Evolutionary conservation across 2,797 vertebrate species (phyloP).

Genomic region (Lerista edwardsae): DNA sequence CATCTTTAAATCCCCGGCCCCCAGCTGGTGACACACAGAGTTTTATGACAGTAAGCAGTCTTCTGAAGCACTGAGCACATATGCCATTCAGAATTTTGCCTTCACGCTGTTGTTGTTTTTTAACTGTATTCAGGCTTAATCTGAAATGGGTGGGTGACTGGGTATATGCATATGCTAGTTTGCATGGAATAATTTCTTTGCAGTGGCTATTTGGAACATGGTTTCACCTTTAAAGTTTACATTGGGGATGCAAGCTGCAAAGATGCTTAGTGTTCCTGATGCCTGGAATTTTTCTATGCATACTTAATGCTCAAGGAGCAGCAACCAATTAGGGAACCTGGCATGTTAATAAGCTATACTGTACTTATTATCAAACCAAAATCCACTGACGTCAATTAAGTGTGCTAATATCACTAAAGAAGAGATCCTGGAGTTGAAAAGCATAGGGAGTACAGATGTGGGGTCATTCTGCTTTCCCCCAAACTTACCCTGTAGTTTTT

Average conservation of each 20-base stretch:
- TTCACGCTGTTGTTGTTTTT: constrained; percentile 81
- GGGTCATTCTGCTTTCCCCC: constrained; percentile 39
- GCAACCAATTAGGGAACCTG: constrained; percentile 58
- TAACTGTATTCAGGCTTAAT: constrained; percentile 86
- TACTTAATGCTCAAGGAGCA: constrained; percentile 51
- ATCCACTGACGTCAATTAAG: constrained; percentile 20
- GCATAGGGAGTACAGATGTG: constrained; percentile 34
- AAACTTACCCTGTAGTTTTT: too few species aligned
- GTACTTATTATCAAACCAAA: constrained; percentile 63
- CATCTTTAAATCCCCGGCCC: constrained; percentile 85
- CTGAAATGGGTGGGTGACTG: constrained; percentile 82
- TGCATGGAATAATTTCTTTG: constrained; percentile 81
- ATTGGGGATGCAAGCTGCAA: constrained; percentile 75
- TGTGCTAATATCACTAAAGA: neutral
- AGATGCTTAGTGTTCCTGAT: constrained; percentile 73
- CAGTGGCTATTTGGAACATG: constrained; percentile 82
- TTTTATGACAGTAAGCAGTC: constrained; percentile 89
- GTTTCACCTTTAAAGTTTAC: constrained; percentile 80
- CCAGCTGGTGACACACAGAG: constrained; percentile 90
- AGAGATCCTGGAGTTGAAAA: constrained; percentile 11
- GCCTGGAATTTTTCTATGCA: constrained; percentile 61
- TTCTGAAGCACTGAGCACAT: constrained; percentile 86
- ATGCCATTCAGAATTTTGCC: constrained; percentile 88
- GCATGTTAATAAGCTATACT: constrained; percentile 58
- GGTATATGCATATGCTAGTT: constrained; percentile 59